These are phyloP conservation scores for Oryzias melastigma DNA, from an alignment of 2,113 vertebrate genomes.

Conservation along the genomic window DNA sequence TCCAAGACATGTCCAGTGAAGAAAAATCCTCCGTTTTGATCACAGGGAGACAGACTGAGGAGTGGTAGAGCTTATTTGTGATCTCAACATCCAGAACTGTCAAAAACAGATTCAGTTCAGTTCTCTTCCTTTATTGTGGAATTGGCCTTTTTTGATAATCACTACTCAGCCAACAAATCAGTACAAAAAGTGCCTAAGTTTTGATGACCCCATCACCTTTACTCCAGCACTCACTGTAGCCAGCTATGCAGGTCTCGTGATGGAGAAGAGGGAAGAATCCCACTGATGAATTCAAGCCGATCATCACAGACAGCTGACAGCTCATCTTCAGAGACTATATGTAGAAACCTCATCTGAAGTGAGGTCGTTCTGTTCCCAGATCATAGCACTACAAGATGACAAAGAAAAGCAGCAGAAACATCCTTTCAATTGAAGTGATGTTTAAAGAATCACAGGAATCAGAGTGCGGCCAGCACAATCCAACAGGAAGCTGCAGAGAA, in stretches of 20 bases:
- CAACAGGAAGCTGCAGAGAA: conserved; percentile 60
- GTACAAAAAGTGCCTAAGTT: conserved; percentile 71
- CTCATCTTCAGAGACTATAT: conserved; percentile 71
- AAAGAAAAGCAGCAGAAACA: conserved; percentile 6
- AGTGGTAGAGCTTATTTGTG: conserved; percentile 38
- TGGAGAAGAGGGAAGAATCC: conserved; percentile 51
- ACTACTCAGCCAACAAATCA: conserved; percentile 74
- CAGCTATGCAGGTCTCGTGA: conserved; percentile 80
- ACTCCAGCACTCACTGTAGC: conserved; percentile 48
- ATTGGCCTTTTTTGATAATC: conserved; percentile 73
- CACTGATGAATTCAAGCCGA: conserved; percentile 51
- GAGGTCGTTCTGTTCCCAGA: conserved; percentile 68
- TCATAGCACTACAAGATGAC: conserved; percentile 67
- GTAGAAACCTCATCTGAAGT: conserved; percentile 77
- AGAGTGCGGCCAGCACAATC: conserved; percentile 70
- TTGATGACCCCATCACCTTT: conserved; percentile 26
- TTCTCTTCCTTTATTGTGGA: conserved; percentile 34
- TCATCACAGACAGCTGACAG: conserved; percentile 56
- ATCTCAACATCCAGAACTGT: conserved; percentile 49
- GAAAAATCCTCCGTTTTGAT: conserved; percentile 52
- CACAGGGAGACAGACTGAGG: conserved; percentile 28
- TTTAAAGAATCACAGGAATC: conserved; percentile 52
- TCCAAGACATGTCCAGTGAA: conserved; percentile 71
- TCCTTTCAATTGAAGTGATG: conserved; percentile 56
- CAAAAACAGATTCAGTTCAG: conserved; percentile 38